These are phyloP conservation scores for Bembecia ichneumoniformis DNA, from an alignment of 2,888 invertebrate genomes.

Conservation along the genomic window DNA sequence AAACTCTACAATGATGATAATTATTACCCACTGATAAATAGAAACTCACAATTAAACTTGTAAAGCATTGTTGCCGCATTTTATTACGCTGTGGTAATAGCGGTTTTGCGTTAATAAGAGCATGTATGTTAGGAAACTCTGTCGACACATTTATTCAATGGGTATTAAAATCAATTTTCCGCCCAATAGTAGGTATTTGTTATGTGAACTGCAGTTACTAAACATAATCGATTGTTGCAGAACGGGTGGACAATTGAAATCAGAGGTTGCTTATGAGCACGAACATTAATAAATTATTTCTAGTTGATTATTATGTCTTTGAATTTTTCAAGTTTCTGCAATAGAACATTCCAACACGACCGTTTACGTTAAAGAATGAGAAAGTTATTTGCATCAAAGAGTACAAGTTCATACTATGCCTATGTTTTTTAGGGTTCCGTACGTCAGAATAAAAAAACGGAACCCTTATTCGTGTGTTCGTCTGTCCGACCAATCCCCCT, in stretches of 20 bases:
- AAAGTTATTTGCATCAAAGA: too few relatives aligned
- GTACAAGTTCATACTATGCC: too few relatives aligned
- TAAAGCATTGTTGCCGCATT: too few relatives aligned
- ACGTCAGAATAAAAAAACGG: too few relatives aligned
- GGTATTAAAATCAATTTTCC: slow-evolving; percentile 1
- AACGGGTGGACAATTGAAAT: slow-evolving; percentile 7
- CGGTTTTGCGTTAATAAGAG: slow-evolving; percentile 1
- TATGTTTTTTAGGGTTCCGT: too few relatives aligned
- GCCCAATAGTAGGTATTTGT: slow-evolving; percentile 1
- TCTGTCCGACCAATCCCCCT: too few relatives aligned
- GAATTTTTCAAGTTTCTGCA: background rate
- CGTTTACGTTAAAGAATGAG: too few relatives aligned
- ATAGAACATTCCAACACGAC: background rate
- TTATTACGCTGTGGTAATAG: background rate
- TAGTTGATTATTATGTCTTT: background rate
- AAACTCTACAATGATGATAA: too few relatives aligned
- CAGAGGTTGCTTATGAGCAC: slow-evolving; percentile 17
- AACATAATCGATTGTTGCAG: slow-evolving; percentile 11
- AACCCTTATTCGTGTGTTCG: too few relatives aligned
- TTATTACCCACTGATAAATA: too few relatives aligned
- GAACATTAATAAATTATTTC: slow-evolving; percentile 1
- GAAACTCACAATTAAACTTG: too few relatives aligned
- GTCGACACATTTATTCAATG: slow-evolving; percentile 4
- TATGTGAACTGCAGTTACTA: background rate
- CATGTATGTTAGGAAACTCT: slow-evolving; percentile 5